Evolutionary conservation across 2,113 vertebrate species (phyloP), one percentile per base, ranked within the genome.

Genomic region (Trematomus loennbergii): DNA sequence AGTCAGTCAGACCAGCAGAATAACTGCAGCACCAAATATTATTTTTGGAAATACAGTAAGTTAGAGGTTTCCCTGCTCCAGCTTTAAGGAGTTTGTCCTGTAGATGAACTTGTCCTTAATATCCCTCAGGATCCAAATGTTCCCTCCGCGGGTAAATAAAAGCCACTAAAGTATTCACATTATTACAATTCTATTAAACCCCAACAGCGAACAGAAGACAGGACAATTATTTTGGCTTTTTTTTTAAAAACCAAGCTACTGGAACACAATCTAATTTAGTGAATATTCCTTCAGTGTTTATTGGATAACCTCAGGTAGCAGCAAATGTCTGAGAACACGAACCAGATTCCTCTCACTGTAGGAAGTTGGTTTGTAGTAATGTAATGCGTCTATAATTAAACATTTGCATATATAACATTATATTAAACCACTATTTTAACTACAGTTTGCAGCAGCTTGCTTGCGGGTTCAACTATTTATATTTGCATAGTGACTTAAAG

Each of bases 91-190:
- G 52, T 18, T 13, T 61, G 36, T 75, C 68, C 80, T 16, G 36
- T 49, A 63, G 59, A 54, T 88, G 66, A 76, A 84, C 81, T 62
- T 64, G 18, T 55, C 22, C 40, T 58, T 81, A 83, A 86, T 81
- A 66, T 84, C 17, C n/a, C 71, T 18, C 2, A 72, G 74, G 45
- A 79, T 25, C 25, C 73, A 70, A 70, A 50, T 58, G 29, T 33
- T 58, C n/a, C 49, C 20, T 81, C 61, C n/a, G 16, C 63, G 60
- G 49, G 64, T 62, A 70, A 85, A 46, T 72, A 73, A 68, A 72
- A 55, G n/a, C 12, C 15, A 76, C 29, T 10, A 15, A 53, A 70
- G 46, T 63, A 36, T 53, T 78, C 18, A 58, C 20, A 63, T 46
- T 61, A 75, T 48, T 52, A 43, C 58, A 55, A 58, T 74, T 70